Base-by-base conservation (phyloP, 2,888 invertebrate genomes). In the Apomyelois bistriatella region DNA sequence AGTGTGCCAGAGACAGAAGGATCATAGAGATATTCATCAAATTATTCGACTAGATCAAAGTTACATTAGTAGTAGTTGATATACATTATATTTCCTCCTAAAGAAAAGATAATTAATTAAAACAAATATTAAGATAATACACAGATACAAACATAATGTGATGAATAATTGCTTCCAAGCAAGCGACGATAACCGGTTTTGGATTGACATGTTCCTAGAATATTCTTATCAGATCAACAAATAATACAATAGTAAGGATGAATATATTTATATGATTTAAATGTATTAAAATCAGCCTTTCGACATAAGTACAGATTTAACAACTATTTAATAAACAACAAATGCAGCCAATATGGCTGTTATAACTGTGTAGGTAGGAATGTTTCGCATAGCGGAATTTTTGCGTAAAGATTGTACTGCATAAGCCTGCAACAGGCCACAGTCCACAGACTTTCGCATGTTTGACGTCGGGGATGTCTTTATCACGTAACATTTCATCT, bases 401-500 rank as follows among this genome's bases (percentile, higher is more conserved):
- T 63, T 76, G 50, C 74, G 71, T 7, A 87, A 58, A 0, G 88
- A 88, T 55, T 79, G 74, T 17, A 76, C 76, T 3, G 88, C 85
- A 53, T 88, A 89, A 12, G 77, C 73, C 60, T 87, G 86, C 53
- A 89, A 61, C 8, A 88, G 57, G 22, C 82, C 82, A 63, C 88
- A 89, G 3, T 82, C 79, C 1, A 89, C 77, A 36, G 65, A 60
- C 54, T 76, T 82, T 57, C 60, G 78, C 85, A 85, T 82, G 35
- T 73, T 76, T 6, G 72, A 67, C 0, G 64, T 54, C 1, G 81
- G 60, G 9, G 75, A 74, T 46, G 60, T 64, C 40, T 85, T 72
- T 10, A 86, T 76, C 4, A 89, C 77, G 59, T 76, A 88, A 56
- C 88, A 89, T 63, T 79, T 62, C 87, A 86, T 86, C 5, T 80